Percentiles rank a stretch among this genome's conserved stretches.
phyloP scores from a whole-genome alignment of 2,797 vertebrate species.

The Pseudocheirus occidentalis region DNA sequence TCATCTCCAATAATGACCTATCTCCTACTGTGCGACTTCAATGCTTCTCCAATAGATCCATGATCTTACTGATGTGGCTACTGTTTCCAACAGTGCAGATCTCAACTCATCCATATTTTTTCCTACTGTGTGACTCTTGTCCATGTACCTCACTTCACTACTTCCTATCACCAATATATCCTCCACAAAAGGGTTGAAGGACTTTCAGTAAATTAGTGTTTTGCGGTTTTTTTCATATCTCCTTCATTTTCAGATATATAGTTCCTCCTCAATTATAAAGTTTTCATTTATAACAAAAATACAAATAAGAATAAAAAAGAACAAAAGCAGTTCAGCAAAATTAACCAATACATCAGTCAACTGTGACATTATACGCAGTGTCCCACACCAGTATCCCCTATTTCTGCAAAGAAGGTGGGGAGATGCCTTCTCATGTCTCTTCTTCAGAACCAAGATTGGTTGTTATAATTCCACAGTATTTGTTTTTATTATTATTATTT shows the following conservation, averaged over 20 bases:
- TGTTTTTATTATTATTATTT: background rate
- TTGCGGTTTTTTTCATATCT: background rate
- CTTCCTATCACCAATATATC: background rate
- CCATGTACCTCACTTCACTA: background rate
- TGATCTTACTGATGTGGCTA: conserved; percentile 13
- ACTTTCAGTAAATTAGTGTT: background rate
- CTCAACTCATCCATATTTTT: background rate
- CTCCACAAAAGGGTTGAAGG: background rate
- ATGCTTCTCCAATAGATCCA: background rate
- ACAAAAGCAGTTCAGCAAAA: background rate
- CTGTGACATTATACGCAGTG: background rate
- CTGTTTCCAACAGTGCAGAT: conserved; percentile 19
- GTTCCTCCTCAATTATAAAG: background rate
- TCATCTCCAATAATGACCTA: conserved; percentile 32
- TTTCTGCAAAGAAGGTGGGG: background rate
- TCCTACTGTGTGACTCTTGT: background rate
- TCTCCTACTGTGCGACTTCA: conserved; percentile 14
- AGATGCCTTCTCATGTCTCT: background rate
- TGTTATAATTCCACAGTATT: background rate
- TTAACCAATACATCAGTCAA: background rate
- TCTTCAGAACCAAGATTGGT: background rate
- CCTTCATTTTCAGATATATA: background rate
- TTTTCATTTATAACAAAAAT: background rate
- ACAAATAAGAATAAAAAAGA: background rate
- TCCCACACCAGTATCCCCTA: background rate